phyloP scores from a whole-genome alignment of 2,888 invertebrate genomes.

The Pachydiplax longipennis region DNA sequence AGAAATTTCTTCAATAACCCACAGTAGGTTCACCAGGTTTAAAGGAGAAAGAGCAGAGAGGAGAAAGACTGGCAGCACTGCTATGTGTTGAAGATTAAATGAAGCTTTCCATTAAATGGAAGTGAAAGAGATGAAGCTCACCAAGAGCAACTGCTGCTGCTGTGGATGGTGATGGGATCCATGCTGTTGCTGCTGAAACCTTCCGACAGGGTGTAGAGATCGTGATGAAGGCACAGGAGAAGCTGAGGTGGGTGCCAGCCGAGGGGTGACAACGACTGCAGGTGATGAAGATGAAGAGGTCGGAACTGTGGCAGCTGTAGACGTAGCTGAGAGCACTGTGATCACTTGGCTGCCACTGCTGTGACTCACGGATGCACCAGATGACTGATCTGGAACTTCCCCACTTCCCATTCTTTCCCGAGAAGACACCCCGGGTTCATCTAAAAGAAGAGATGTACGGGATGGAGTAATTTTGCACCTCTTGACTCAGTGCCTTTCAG shows the following conservation, averaged over 20 bases:
- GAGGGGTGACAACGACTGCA: conserved; percentile 2
- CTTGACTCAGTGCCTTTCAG: too few relatives aligned
- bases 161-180: conserved; percentile 56
- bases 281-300: conserved; percentile 2
- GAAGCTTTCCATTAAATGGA: too few relatives aligned
- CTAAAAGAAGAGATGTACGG: background rate
- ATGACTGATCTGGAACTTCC: conserved; percentile 19
- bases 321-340: conserved; percentile 4
- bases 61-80: too few relatives aligned
- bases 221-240: background rate
- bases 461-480: too few relatives aligned
- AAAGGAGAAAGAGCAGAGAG: too few relatives aligned
- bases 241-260: conserved; percentile 2
- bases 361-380: background rate
- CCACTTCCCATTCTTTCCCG: conserved; percentile 9
- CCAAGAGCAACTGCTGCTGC: conserved; percentile 62
- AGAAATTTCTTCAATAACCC: too few relatives aligned
- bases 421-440: conserved; percentile 6
- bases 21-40: too few relatives aligned
- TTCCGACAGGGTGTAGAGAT: background rate
- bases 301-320: conserved; percentile 2
- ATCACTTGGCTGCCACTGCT: background rate
- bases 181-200: conserved; percentile 44
- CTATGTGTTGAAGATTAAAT: too few relatives aligned
- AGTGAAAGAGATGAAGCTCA: too few relatives aligned